These are phyloP conservation scores for Cassiopea xamachana DNA, from an alignment of 30 jellyfish, hydroid and myxozoan species.

Conservation along the genomic window DNA sequence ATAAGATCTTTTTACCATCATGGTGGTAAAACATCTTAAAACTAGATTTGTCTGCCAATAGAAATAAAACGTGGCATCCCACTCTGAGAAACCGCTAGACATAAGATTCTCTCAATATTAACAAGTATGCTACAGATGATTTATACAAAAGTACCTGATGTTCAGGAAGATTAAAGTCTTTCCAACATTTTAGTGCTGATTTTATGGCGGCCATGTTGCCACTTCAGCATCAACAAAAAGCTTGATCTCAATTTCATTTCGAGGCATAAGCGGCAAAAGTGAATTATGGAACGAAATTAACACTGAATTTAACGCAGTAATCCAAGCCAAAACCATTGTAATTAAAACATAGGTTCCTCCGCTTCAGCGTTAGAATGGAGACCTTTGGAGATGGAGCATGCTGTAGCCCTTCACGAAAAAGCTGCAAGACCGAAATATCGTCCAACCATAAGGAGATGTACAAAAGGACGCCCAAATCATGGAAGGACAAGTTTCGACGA, in stretches of 20 bases:
- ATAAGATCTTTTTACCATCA: too few species aligned
- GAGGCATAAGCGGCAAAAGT: not conserved
- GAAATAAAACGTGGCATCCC: too few species aligned
- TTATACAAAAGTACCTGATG: conserved; percentile 60
- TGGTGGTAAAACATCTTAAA: too few species aligned
- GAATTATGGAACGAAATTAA: too few species aligned
- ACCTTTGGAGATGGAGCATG: conserved; percentile 7
- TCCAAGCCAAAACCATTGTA: too few species aligned
- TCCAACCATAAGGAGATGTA: conserved; percentile 41
- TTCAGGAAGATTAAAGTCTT: conserved; percentile 86
- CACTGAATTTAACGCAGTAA: too few species aligned
- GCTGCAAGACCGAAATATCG: conserved; percentile 6
- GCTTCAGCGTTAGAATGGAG: conserved; percentile 21
- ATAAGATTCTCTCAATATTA: not conserved
- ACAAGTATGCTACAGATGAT: not conserved
- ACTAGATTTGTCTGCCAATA: too few species aligned
- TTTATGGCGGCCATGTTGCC: conserved; percentile 90
- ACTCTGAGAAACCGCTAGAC: too few species aligned
- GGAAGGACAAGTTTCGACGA: conserved; percentile 90
- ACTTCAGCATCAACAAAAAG: conserved; percentile 55
- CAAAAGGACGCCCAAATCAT: conserved; percentile 65
- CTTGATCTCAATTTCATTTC: not conserved
- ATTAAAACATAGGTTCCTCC: too few species aligned
- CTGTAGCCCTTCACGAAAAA: not conserved
- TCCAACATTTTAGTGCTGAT: conserved; percentile 91